Base-by-base conservation (phyloP, 2,797 vertebrate species). In the Philypnodon macrostomus region DNA sequence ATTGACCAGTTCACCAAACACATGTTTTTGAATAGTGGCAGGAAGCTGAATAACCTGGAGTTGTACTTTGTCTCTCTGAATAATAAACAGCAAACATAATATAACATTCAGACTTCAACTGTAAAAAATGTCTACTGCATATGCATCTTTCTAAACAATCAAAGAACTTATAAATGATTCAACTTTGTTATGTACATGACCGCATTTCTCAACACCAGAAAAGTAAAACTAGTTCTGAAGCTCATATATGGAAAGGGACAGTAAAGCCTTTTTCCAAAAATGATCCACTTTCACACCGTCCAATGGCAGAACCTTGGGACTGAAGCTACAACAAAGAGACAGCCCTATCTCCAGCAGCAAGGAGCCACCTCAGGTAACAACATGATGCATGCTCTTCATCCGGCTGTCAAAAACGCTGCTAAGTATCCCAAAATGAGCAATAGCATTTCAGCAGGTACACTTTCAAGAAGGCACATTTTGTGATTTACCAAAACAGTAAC, bases 41-140 rank as follows among this genome's bases (percentile, higher is more conserved):
- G n/a, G n/a, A n/a, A n/a, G n/a, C n/a, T n/a, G n/a, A n/a, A n/a
- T n/a, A n/a, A n/a, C n/a, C n/a, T n/a, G n/a, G n/a, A n/a, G n/a
- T n/a, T n/a, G n/a, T n/a, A n/a, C n/a, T n/a, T n/a, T n/a, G n/a
- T n/a, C n/a, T n/a, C n/a, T n/a, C n/a, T n/a, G n/a, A n/a, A n/a
- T n/a, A n/a, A n/a, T n/a, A n/a, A n/a, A n/a, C n/a, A n/a, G n/a
- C n/a, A n/a, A n/a, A n/a, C n/a, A n/a, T n/a, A n/a, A 46, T 30
- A 56, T 58, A 61, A 55, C 60, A 63, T 53, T 52, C 39, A 38
- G 36, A 36, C 26, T 17, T 59, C 40, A 67, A 63, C 48, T 55
- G 30, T 37, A 29, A 55, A 70, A 70, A 64, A n/a, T 69, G 51
- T 50, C 57, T 55, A 10, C 27, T 61, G 53, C 51, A 24, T 27